A percentile compares a stretch with the other conserved stretches of the same genome.
Evolutionary conservation across 35 echinoderm and acorn worm genomes (phyloP).

Genomic region (Apostichopus parvimensis): DNA sequence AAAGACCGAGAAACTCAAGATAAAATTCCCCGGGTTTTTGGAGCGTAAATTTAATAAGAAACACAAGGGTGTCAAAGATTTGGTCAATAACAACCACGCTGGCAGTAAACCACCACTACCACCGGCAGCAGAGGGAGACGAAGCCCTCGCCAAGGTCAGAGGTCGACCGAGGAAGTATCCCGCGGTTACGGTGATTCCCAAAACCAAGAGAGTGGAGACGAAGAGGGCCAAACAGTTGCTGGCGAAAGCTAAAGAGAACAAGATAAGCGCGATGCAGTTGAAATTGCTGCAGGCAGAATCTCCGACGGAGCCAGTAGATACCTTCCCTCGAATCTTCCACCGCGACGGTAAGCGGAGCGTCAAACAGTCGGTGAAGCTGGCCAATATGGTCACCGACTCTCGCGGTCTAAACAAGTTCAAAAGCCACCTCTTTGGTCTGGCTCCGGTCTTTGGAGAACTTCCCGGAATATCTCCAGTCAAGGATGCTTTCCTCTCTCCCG

Average conservation of each 20-base stretch:
- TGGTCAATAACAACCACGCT: neutral
- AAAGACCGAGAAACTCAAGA: constrained; percentile 54
- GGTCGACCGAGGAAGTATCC: constrained; percentile 14
- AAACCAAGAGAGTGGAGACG: constrained; percentile 25
- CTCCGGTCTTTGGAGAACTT: constrained; percentile 23
- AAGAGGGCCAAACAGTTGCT: constrained; percentile 56
- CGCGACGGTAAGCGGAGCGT: constrained; percentile 60
- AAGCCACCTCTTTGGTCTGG: constrained; percentile 37
- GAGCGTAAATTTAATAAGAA: neutral
- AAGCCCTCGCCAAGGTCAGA: constrained; percentile 24
- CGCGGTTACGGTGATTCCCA: constrained; percentile 6
- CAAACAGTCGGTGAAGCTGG: constrained; percentile 62
- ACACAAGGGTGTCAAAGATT: constrained; percentile 15
- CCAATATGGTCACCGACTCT: constrained; percentile 65
- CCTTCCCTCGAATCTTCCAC: constrained; percentile 23
- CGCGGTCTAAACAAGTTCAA: constrained; percentile 49
- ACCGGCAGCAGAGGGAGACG: constrained; percentile 12
- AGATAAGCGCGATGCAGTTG: constrained; percentile 29
- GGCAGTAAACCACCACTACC: neutral
- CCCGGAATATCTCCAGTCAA: neutral
- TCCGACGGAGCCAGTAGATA: neutral
- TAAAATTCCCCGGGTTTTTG: neutral
- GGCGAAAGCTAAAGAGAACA: constrained; percentile 69
- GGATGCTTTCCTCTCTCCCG: neutral
- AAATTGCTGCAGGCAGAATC: constrained; percentile 49